Percentiles rank a stretch among this genome's conserved stretches.
These are phyloP conservation scores for Percopsis omiscomaycus DNA, from an alignment of 2,797 vertebrate species.

Conservation along the genomic window DNA sequence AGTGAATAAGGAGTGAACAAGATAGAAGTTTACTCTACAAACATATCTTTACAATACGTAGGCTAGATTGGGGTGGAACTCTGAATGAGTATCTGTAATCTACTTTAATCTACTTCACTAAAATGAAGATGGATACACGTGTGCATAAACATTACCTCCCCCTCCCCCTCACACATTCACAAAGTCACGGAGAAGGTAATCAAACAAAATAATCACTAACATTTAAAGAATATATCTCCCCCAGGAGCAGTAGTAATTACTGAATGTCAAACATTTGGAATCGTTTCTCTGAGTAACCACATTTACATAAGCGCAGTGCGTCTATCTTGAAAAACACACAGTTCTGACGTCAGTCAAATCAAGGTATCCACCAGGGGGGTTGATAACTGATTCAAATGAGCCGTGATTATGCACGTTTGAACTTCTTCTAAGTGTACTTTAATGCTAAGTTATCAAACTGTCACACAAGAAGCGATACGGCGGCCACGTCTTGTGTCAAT, in stretches of 20 bases:
- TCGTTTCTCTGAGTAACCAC: constrained; percentile 49
- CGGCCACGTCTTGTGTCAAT: constrained; percentile 15
- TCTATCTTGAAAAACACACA: constrained; percentile 14
- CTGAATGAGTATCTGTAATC: no score
- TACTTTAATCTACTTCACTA: no score
- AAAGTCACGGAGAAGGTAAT: constrained; percentile 52
- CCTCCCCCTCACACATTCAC: constrained; percentile 1
- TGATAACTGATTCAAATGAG: constrained; percentile 67
- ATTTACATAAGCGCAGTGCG: constrained; percentile 66
- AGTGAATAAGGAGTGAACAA: no score
- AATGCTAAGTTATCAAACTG: constrained; percentile 51
- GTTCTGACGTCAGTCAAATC: constrained; percentile 63
- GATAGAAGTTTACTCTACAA: no score
- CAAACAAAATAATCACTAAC: constrained; percentile 70
- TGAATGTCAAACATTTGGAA: constrained; percentile 69
- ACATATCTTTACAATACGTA: no score
- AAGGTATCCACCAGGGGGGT: constrained; percentile 63
- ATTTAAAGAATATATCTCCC: constrained; percentile 64
- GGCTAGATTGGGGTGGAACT: no score
- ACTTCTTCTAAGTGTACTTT: constrained; percentile 59
- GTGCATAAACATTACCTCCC: constrained; percentile 1
- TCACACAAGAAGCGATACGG: background rate
- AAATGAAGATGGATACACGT: background rate
- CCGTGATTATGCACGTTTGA: constrained; percentile 66
- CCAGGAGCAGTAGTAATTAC: constrained; percentile 67